A percentile compares a stretch with the other conserved stretches of the same genome.
phyloP scores from a whole-genome alignment of 2,888 invertebrate genomes.

The Choristoneura rosaceana region DNA sequence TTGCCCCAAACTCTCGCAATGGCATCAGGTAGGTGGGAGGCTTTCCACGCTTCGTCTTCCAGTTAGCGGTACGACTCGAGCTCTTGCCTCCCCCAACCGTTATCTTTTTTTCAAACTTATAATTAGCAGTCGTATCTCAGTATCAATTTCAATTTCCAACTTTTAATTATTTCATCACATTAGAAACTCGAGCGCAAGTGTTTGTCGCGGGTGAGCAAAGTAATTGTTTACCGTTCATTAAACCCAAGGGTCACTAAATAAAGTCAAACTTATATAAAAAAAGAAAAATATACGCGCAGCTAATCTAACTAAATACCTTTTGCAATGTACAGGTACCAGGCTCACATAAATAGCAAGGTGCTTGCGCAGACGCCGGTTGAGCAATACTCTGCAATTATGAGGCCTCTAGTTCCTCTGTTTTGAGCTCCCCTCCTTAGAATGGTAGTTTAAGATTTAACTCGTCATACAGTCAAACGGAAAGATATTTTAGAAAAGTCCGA shows the following conservation, averaged over 20 bases:
- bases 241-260: constrained; percentile 19
- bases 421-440: neutral
- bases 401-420: constrained; percentile 37
- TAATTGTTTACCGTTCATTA: neutral
- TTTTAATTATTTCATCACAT: constrained; percentile 12
- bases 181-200: constrained; percentile 10
- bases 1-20: too few relatives aligned
- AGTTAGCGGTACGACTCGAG: too few relatives aligned
- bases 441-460: neutral
- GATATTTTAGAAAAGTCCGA: neutral
- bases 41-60: too few relatives aligned
- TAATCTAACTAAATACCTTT: constrained; percentile 34
- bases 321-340: constrained; percentile 48
- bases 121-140: too few relatives aligned
- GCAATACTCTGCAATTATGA: constrained; percentile 47
- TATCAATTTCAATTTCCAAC: too few relatives aligned
- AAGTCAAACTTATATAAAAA: neutral
- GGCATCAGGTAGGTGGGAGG: too few relatives aligned
- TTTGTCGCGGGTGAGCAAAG: too few relatives aligned
- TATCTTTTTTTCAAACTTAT: too few relatives aligned
- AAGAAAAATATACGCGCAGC: constrained; percentile 24
- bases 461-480: neutral
- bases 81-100: too few relatives aligned
- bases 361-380: constrained; percentile 45
- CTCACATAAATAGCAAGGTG: constrained; percentile 44